phyloP scores from a whole-genome alignment of 2,797 vertebrate species.

The Rhynchonycteris naso region DNA sequence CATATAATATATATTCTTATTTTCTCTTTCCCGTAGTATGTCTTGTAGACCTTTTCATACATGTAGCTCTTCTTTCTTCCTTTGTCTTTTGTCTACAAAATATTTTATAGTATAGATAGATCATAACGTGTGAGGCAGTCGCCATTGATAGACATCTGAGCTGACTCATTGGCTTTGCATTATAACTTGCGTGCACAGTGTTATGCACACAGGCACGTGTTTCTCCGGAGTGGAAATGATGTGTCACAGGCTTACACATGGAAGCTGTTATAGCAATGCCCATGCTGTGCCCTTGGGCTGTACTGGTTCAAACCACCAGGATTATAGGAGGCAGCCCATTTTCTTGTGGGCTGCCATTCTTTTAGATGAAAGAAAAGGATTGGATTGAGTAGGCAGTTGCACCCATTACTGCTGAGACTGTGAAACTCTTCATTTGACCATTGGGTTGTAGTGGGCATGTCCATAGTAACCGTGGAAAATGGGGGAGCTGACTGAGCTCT shows the following conservation, averaged over 20 bases:
- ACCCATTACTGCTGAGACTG: background rate
- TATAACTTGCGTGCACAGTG: background rate
- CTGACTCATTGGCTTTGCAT: background rate
- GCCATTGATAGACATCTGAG: background rate
- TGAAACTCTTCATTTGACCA: background rate
- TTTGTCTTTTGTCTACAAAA: background rate
- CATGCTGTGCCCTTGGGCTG: background rate
- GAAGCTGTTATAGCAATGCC: background rate
- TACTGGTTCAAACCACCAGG: background rate
- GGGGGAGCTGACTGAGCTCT: background rate
- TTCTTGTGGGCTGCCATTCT: background rate
- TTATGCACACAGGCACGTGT: too few relatives aligned
- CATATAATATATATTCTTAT: background rate
- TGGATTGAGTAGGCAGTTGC: background rate
- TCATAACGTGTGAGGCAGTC: background rate
- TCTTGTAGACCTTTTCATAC: background rate
- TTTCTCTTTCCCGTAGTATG: background rate
- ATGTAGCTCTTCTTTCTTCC: background rate
- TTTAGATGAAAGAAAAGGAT: background rate
- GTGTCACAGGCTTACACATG: background rate
- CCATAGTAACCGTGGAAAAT: background rate
- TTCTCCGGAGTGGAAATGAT: background rate
- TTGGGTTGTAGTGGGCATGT: background rate
- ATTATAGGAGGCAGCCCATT: background rate
- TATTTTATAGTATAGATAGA: background rate